Base-by-base conservation (phyloP, 2,888 invertebrate species). In the Temnothorax rugatulus region DNA sequence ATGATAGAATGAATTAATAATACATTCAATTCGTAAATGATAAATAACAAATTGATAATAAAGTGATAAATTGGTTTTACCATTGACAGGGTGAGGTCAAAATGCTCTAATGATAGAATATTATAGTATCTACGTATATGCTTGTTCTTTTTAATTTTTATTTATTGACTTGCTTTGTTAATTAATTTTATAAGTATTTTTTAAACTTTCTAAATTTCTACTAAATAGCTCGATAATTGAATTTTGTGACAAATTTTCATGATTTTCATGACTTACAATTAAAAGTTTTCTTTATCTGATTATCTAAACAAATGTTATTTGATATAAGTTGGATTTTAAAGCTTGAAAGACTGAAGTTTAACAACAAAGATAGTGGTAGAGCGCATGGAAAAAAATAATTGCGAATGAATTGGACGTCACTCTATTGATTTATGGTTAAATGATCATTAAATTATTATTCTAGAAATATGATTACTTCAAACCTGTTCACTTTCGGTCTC, bases 281-380 rank as follows among this genome's bases (percentile, higher is more conserved):
- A 38, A 25, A 25, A 25, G 18, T 15, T 34, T 4, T 4, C 15
- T 64, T 52, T 41, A 25, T 41, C 0, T 21, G 2, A 18, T 64
- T 52, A 38, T 76, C 4, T 66, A n/a, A 50, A 50, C 15, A 38
- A 63, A 21, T 59, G 41, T 44, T 18, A 44, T n/a, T n/a, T 25
- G 21, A 66, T 41, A 66, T 41, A 66, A 66, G 18, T 77, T 68
- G n/a, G 25, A 68, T 77, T 77, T 54, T 0, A 54, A 68, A 54
- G 52, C 15, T 54, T 54, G 15, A 66, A 66, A 52, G 68, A 77
- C 52, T 15, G 41, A 52, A 59, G 29, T 44, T 69, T 71, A 29
- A 50, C 15, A 59, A 57, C 29, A 47, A 74, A 47, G 15, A 47
- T 75, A 63, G 11, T 73, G 1, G 21, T 59, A 50, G 21, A 50